Base-by-base conservation (phyloP, 1,140 invertebrate species). In the Rhagoletis pomonella region DNA sequence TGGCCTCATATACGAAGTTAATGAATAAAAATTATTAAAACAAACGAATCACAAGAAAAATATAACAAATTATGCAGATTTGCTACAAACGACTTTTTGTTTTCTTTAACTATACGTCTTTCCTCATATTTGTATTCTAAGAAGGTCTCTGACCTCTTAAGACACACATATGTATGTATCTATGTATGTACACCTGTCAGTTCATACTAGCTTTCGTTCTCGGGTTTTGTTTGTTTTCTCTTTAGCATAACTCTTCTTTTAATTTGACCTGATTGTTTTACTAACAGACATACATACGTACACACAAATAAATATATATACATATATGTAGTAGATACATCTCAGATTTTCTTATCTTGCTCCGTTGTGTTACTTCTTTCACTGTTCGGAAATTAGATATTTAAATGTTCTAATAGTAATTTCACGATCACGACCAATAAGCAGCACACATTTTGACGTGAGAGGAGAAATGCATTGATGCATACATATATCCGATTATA, bases 371-470 rank as follows among this genome's bases (percentile, higher is more conserved):
- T 64, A 12, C 67, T 42, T 73, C 44, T 44, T 73, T 73, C 67
- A 4, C 67, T 47, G 67, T 3, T 47, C 67, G 5, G 14, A 17
- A 44, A 4, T 0, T 39, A 67, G 39, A 14, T n/a, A 73, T 47
- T 44, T 47, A 44, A 73, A 47, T 47, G 67, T 73, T 14, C 67
- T 73, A 73, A 73, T 42, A 44, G 67, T 73, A 44, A 73, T 6
- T 47, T 47, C 67, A 73, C 67, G 67, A 73, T 9, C 42, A 47
- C 42, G 10, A 14, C 29, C 67, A 73, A 73, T 73, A 47, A 47
- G 12, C 10, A 73, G 7, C 14, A 44, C 67, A 73, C 67, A 42
- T 42, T 12, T 29, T 29, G 19, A 7, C 39, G 4, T 12, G 64
- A 67, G 29, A 67, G 64, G 50, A 39, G 10, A 29, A 67, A 55